Conservation (phyloP, 2,888 invertebrate species). For the Tryphoninae sp. region DNA sequence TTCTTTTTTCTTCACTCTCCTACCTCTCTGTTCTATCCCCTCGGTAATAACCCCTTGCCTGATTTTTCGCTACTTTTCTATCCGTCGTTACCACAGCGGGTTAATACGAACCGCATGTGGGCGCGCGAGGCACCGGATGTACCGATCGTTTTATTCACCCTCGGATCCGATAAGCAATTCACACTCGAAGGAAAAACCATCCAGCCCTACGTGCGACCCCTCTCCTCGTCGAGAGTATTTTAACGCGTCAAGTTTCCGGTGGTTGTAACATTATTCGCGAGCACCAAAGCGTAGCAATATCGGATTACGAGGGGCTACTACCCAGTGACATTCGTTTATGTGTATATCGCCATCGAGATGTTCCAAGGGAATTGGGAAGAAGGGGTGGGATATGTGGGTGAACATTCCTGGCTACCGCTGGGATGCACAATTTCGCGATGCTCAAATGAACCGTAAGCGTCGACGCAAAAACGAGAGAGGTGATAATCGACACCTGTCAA, state of each 20-base stretch:
- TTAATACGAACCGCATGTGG: slow-evolving; percentile 18
- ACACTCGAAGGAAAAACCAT: neutral
- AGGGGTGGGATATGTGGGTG: neutral
- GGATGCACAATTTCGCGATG: slow-evolving; percentile 1
- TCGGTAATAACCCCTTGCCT: neutral
- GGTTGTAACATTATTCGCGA: neutral
- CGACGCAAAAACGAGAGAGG: slow-evolving; percentile 23
- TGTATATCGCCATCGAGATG: neutral
- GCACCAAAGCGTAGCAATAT: neutral
- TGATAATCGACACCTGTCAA: slow-evolving; percentile 39
- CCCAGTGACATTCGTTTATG: neutral
- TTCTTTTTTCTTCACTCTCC: slow-evolving; percentile 10
- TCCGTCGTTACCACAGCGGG: slow-evolving; percentile 37
- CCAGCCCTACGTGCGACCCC: neutral
- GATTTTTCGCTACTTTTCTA: slow-evolving; percentile 29
- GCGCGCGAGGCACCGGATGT: slow-evolving; percentile 42
- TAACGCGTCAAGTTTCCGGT: slow-evolving; percentile 17
- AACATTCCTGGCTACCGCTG: neutral
- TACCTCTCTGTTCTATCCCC: slow-evolving; percentile 10
- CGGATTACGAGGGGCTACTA: neutral
- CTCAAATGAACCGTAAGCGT: neutral
- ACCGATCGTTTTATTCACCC: slow-evolving; percentile 47
- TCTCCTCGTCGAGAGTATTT: neutral
- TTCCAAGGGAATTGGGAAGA: neutral
- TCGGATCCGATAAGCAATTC: slow-evolving; percentile 28